Evolutionary conservation across 2,797 vertebrate species (phyloP).

Genomic region (Bovichtus variegatus): DNA sequence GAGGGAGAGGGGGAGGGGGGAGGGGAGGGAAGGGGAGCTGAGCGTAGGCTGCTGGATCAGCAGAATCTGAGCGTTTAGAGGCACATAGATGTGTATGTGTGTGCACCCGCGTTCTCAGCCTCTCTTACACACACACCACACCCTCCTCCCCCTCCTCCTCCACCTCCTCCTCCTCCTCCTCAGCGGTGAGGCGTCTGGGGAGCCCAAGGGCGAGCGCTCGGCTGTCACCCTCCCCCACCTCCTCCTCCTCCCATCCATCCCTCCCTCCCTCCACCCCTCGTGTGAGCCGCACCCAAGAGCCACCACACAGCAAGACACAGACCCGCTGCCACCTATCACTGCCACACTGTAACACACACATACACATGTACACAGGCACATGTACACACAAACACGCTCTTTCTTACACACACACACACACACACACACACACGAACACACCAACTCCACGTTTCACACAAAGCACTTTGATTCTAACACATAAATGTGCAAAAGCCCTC

Average conservation of each 20-base stretch:
- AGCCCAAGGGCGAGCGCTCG: slow-evolving; percentile 86
- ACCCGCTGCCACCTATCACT: slow-evolving; percentile 73
- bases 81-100: slow-evolving; percentile 68
- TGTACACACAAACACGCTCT: slow-evolving; percentile 31
- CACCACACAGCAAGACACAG: slow-evolving; percentile 70
- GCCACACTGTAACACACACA: slow-evolving; percentile 57
- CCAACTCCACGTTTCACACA: slow-evolving; percentile 65
- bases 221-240: slow-evolving; percentile 76
- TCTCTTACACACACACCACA: slow-evolving; percentile 48
- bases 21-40: slow-evolving; percentile 47
- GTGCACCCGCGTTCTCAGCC: slow-evolving; percentile 52
- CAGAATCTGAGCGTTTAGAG: slow-evolving; percentile 85
- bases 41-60: slow-evolving; percentile 86
- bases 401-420: slow-evolving; percentile 31
- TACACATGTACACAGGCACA: slow-evolving; percentile 35
- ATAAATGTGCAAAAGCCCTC: slow-evolving; percentile 75
- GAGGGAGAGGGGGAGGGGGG: slow-evolving; percentile 29
- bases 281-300: slow-evolving; percentile 75
- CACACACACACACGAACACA: slow-evolving; percentile 39
- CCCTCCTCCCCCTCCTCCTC: too few species aligned
- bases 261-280: slow-evolving; percentile 34
- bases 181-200: slow-evolving; percentile 78
- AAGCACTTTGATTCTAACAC: slow-evolving; percentile 80
- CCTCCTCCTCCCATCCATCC: slow-evolving; percentile 16
- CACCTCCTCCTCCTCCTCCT: too few species aligned